Conservation (phyloP, 2,113 vertebrate genomes). For the Vidua macroura region DNA sequence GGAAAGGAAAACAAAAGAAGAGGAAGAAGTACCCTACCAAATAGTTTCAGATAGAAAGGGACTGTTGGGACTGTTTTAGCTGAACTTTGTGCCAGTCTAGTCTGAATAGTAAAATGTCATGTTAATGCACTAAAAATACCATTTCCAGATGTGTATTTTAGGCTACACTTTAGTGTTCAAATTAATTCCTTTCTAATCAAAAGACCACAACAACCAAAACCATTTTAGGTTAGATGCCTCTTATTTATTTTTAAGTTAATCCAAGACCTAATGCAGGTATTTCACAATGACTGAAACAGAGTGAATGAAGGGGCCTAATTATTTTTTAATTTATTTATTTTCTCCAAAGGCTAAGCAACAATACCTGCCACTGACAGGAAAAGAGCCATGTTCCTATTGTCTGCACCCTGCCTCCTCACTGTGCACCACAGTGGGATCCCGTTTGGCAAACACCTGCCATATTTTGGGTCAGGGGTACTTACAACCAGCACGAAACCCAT, state of each 20-base stretch:
- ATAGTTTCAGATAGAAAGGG: neutral
- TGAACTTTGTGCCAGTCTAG: neutral
- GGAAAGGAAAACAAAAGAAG: neutral
- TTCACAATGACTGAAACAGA: neutral
- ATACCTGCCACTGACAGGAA: neutral
- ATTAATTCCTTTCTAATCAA: neutral
- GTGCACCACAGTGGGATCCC: neutral
- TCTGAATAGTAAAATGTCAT: neutral
- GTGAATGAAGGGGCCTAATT: neutral
- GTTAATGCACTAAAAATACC: neutral
- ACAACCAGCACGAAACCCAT: neutral
- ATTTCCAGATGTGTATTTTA: neutral
- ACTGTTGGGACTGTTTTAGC: neutral
- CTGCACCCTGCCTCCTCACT: neutral
- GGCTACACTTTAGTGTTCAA: neutral
- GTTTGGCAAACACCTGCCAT: rapidly evolving
- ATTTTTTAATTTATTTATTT: neutral
- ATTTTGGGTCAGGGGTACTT: neutral
- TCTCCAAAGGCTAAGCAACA: neutral
- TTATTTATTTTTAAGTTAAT: neutral
- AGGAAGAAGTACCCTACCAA: neutral
- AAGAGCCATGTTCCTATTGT: neutral
- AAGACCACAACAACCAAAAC: neutral
- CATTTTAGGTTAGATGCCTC: neutral
- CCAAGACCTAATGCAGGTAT: neutral